phyloP scores from a whole-genome alignment of 1,140 invertebrate genomes.

The Himalopsyche phryganea region DNA sequence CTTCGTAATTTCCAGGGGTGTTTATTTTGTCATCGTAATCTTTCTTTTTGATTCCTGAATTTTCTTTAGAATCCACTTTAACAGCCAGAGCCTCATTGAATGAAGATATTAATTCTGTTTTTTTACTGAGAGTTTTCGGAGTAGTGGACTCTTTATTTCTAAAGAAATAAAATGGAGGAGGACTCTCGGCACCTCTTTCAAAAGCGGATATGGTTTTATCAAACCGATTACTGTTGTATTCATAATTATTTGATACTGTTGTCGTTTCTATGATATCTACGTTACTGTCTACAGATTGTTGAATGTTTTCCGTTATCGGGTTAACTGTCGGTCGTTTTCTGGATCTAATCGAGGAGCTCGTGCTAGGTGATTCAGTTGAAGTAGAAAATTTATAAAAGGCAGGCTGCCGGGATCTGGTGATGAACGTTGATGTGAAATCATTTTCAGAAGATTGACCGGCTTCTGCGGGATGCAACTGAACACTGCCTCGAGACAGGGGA shows the following conservation, averaged over 20 bases:
- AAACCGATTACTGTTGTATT: no score
- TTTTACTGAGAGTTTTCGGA: constrained; percentile 6
- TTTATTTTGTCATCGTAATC: constrained; percentile 14
- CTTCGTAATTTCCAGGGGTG: constrained; percentile 13
- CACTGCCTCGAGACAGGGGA: background rate
- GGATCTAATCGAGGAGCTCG: background rate
- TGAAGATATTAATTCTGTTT: constrained; percentile 3
- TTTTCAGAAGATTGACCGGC: constrained; percentile 2
- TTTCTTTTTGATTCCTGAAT: constrained; percentile 9
- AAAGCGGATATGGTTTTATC: no score
- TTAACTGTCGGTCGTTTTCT: background rate
- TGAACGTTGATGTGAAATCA: constrained; percentile 1
- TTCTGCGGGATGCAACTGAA: background rate
- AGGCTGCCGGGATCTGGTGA: constrained; percentile 1
- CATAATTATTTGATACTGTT: no score
- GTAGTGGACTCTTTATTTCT: background rate
- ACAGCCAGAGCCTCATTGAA: background rate
- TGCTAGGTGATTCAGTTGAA: constrained; percentile 17
- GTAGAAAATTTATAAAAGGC: constrained; percentile 8
- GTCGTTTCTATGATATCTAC: no score
- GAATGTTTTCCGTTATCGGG: no score
- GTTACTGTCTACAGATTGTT: no score
- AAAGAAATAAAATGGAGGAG: background rate
- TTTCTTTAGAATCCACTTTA: background rate
- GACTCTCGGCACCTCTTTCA: background rate